These are phyloP conservation scores for Polypedilum pembai DNA, from an alignment of 1,140 invertebrate species.

Conservation along the genomic window DNA sequence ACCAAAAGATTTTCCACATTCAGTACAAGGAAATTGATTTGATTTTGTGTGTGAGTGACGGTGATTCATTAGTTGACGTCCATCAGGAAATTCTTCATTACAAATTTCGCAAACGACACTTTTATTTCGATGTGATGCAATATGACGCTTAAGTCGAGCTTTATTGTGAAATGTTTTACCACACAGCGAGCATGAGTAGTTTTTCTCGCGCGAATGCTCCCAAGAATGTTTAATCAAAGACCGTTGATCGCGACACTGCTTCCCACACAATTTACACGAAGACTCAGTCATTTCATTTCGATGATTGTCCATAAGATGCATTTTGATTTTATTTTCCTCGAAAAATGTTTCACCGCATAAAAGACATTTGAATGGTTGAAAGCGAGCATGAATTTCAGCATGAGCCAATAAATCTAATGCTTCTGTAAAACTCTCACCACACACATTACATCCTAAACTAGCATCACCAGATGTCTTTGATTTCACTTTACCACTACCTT, in stretches of 20 bases:
- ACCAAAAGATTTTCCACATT: slow-evolving; percentile 77
- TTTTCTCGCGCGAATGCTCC: slow-evolving; percentile 53
- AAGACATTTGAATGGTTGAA: slow-evolving; percentile 45
- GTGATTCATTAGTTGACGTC: slow-evolving; percentile 60
- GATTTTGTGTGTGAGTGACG: slow-evolving; percentile 56
- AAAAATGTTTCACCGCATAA: slow-evolving; percentile 41
- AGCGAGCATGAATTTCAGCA: slow-evolving; percentile 62
- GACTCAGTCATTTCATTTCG: slow-evolving; percentile 39
- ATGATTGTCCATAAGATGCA: slow-evolving; percentile 38
- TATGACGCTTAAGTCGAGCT: slow-evolving; percentile 53
- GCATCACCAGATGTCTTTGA: not conserved
- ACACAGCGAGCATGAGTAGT: slow-evolving; percentile 55
- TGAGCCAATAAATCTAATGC: slow-evolving; percentile 65
- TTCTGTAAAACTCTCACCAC: slow-evolving; percentile 65
- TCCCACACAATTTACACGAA: slow-evolving; percentile 58
- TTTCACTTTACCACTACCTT: not conserved
- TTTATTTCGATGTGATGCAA: slow-evolving; percentile 62
- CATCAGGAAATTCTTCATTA: slow-evolving; percentile 62
- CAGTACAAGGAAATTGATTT: slow-evolving; percentile 71
- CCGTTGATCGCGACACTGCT: slow-evolving; percentile 59
- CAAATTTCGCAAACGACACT: slow-evolving; percentile 62
- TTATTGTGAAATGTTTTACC: slow-evolving; percentile 63
- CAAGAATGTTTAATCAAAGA: slow-evolving; percentile 61
- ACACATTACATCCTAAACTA: slow-evolving; percentile 55
- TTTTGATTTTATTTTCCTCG: slow-evolving; percentile 40